Evolutionary conservation across 1,140 invertebrate genomes (phyloP).

Genomic region (Nymphalis io): DNA sequence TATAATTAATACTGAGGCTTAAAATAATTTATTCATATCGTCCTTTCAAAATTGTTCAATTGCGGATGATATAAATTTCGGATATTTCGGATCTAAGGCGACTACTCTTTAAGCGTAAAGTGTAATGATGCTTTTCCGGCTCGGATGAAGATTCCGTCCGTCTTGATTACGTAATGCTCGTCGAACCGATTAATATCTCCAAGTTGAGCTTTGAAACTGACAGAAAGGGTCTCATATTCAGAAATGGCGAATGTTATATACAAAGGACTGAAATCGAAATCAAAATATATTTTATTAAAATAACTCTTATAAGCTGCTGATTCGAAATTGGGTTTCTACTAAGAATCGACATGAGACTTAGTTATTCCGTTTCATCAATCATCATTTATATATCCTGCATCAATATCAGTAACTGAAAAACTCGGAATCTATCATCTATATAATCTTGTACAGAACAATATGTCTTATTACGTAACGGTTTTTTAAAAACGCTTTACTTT

Average conservation of each 20-base stretch:
- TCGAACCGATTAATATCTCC: slow-evolving; percentile 45
- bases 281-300: too few species aligned
- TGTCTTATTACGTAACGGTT: too few species aligned
- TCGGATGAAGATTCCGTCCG: slow-evolving; percentile 42
- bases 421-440: too few species aligned
- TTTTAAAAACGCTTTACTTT: too few species aligned
- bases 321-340: too few species aligned
- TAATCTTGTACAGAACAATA: too few species aligned
- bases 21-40: slow-evolving; percentile 17
- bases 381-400: too few species aligned
- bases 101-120: slow-evolving; percentile 30
- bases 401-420: too few species aligned
- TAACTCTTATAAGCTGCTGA: too few species aligned
- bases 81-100: slow-evolving; percentile 14
- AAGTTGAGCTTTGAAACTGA: slow-evolving; percentile 38
- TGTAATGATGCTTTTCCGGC: slow-evolving; percentile 48
- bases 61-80: slow-evolving; percentile 28
- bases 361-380: too few species aligned
- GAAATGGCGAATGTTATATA: neutral
- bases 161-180: slow-evolving; percentile 50
- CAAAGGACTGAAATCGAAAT: neutral
- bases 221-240: slow-evolving; percentile 15
- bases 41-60: slow-evolving; percentile 1
- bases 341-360: too few species aligned
- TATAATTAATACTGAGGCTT: neutral